These are phyloP conservation scores for Aphaenogaster rudis DNA, from an alignment of 1,140 invertebrate genomes.

Conservation along the genomic window DNA sequence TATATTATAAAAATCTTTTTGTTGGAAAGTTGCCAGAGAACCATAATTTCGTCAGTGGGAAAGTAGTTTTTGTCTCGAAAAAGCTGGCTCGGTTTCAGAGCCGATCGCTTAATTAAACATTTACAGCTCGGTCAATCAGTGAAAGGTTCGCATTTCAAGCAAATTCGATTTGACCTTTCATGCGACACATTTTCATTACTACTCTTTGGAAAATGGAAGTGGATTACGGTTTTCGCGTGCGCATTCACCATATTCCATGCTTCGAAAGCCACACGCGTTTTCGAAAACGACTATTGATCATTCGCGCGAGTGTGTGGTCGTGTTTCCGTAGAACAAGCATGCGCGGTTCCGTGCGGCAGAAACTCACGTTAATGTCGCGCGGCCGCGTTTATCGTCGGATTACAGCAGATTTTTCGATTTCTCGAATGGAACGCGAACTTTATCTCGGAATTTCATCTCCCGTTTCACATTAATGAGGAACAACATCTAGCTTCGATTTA, in stretches of 20 bases:
- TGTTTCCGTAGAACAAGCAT: not conserved
- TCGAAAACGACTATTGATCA: slow-evolving; percentile 28
- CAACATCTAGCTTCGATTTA: slow-evolving; percentile 6
- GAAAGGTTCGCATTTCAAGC: not conserved
- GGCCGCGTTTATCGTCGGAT: not conserved
- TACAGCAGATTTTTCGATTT: slow-evolving; percentile 13
- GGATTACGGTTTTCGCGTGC: slow-evolving; percentile 11
- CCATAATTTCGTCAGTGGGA: not conserved
- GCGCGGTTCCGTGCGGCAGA: not conserved
- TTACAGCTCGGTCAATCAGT: slow-evolving; percentile 16
- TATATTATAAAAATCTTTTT: not conserved
- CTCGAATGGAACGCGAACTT: slow-evolving; percentile 2
- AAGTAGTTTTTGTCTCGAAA: not conserved
- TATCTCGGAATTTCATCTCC: not conserved
- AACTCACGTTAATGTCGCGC: not conserved
- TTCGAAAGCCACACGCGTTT: slow-evolving; percentile 12
- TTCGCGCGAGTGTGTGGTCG: slow-evolving; percentile 1
- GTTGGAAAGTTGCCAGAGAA: not conserved
- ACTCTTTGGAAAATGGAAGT: slow-evolving; percentile 33
- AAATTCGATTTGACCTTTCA: slow-evolving; percentile 38
- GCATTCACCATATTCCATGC: slow-evolving; percentile 13
- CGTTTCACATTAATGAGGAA: slow-evolving; percentile 9
- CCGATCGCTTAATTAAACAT: slow-evolving; percentile 49
- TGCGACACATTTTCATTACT: slow-evolving; percentile 42
- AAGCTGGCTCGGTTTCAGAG: not conserved